phyloP scores from a whole-genome alignment of 2,797 vertebrate genomes.

The Microcaecilia unicolor region DNA sequence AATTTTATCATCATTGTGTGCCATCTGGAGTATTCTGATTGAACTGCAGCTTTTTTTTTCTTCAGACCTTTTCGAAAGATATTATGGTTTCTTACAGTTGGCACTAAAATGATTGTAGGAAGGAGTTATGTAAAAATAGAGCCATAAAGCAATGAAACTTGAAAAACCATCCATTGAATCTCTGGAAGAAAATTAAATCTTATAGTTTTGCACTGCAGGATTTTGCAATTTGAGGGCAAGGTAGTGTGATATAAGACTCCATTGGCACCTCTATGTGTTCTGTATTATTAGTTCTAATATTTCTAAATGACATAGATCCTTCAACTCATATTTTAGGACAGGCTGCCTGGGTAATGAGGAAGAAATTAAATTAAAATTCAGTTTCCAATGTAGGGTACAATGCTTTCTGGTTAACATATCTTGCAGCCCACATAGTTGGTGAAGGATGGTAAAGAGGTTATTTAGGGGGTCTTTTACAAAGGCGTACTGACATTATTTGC shows the following conservation, averaged over 20 bases:
- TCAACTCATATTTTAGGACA: conserved; percentile 10
- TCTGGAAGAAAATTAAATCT: conserved; percentile 2
- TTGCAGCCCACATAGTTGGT: too few relatives aligned
- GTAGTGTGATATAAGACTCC: background rate
- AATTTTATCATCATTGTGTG: conserved; percentile 55
- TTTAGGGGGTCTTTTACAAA: too few relatives aligned
- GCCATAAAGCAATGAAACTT: conserved; percentile 18
- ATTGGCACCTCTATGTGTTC: background rate
- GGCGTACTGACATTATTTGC: too few relatives aligned
- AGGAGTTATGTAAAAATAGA: conserved; percentile 31
- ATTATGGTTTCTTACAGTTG: conserved; percentile 24
- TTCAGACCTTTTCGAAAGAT: conserved; percentile 31
- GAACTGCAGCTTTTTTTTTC: conserved; percentile 58
- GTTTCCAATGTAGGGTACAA: too few relatives aligned
- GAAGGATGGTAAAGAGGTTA: too few relatives aligned
- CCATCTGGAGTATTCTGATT: conserved; percentile 57
- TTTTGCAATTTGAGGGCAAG: conserved; percentile 7
- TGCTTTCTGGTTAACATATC: too few relatives aligned
- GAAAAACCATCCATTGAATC: conserved; percentile 4
- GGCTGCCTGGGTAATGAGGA: conserved; percentile 15
- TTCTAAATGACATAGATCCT: conserved; percentile 1
- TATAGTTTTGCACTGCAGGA: background rate
- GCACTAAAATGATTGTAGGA: conserved; percentile 26
- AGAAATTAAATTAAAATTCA: conserved; percentile 11
- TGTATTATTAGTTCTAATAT: background rate